Evolutionary conservation across 2,888 invertebrate species (phyloP).

Genomic region (Chesias legatella): DNA sequence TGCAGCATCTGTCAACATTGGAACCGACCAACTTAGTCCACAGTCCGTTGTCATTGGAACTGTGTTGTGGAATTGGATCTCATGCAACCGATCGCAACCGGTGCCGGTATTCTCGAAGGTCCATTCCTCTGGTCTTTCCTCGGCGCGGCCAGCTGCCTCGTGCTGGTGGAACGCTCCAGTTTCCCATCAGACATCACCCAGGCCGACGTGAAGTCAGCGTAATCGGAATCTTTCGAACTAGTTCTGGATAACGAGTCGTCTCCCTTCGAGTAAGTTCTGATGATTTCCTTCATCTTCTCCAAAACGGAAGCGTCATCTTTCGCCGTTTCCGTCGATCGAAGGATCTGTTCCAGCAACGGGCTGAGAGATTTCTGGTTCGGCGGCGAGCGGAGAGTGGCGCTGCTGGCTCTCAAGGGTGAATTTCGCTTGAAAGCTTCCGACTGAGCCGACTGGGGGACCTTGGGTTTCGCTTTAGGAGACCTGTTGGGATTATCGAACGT

Average conservation of each 20-base stretch:
- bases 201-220: conserved; percentile 85
- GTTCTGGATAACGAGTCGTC: conserved; percentile 71
- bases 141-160: conserved; percentile 69
- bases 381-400: conserved; percentile 76
- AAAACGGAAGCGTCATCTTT: conserved; percentile 87
- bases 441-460: conserved; percentile 38
- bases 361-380: conserved; percentile 81
- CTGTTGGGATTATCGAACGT: conserved; percentile 80
- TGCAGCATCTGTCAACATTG: too few relatives aligned
- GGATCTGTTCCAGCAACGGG: conserved; percentile 85
- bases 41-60: conserved; percentile 40
- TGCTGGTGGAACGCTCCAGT: conserved; percentile 81
- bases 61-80: conserved; percentile 71
- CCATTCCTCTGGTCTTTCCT: conserved; percentile 70
- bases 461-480: conserved; percentile 79
- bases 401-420: conserved; percentile 70
- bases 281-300: conserved; percentile 86
- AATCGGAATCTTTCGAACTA: conserved; percentile 80
- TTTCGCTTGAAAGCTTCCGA: conserved; percentile 75
- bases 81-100: conserved; percentile 66
- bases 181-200: conserved; percentile 88
- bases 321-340: conserved; percentile 85
- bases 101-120: conserved; percentile 69
- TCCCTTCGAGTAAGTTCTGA: conserved; percentile 69
- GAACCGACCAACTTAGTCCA: too few relatives aligned